These are phyloP conservation scores for Clusia tigrina DNA, from an alignment of 2,888 invertebrate species.

Conservation along the genomic window DNA sequence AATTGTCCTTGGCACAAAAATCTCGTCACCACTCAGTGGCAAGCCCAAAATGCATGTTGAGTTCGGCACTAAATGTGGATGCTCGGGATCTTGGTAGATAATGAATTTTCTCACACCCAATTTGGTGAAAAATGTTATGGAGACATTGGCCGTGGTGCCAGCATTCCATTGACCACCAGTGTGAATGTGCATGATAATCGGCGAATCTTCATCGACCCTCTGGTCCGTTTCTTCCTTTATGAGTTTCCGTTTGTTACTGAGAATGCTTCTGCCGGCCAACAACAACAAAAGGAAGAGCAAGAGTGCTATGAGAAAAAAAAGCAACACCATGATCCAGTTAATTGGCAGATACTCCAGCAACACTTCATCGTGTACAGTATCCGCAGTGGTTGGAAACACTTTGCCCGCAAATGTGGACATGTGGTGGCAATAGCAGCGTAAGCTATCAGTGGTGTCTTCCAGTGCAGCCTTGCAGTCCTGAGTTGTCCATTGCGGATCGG, in stretches of 20 bases:
- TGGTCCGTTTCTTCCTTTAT: not conserved
- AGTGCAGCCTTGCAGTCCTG: conserved; percentile 33
- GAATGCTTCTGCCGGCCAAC: not conserved
- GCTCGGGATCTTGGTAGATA: conserved; percentile 31
- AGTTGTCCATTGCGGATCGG: conserved; percentile 38
- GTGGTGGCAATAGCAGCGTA: conserved; percentile 40
- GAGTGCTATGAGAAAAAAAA: conserved; percentile 21
- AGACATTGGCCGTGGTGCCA: conserved; percentile 41
- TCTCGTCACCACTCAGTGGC: conserved; percentile 10
- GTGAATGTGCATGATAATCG: conserved; percentile 31
- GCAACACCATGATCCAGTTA: conserved; percentile 30
- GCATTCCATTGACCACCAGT: conserved; percentile 43
- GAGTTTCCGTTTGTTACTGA: conserved; percentile 12
- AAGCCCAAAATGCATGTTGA: conserved; percentile 22
- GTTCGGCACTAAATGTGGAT: conserved; percentile 26
- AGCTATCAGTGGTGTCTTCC: conserved; percentile 17
- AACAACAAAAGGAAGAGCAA: conserved; percentile 18
- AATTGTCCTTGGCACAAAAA: conserved; percentile 17
- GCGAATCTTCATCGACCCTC: not conserved
- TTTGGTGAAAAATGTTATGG: conserved; percentile 23
- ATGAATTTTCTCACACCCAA: conserved; percentile 17
- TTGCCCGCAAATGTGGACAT: conserved; percentile 40
- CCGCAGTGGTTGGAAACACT: conserved; percentile 21
- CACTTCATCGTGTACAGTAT: conserved; percentile 3
- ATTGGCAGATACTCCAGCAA: conserved; percentile 28